These are phyloP conservation scores for Meta bourneti DNA, from an alignment of 2,888 invertebrate genomes.

Conservation along the genomic window DNA sequence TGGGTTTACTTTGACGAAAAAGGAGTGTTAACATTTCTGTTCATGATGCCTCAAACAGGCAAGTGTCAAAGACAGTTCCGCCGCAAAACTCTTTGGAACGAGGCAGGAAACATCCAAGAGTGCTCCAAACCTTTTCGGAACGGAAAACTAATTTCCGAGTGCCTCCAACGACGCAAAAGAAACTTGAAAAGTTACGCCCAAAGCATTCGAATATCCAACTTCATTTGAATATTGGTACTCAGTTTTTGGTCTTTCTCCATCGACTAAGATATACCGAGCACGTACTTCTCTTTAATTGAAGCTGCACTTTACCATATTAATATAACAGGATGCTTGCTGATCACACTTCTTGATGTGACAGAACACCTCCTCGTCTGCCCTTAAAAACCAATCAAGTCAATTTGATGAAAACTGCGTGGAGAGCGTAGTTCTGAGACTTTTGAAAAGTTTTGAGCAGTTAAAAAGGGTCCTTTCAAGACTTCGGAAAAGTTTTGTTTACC, in stretches of 20 bases:
- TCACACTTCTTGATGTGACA: not conserved
- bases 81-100: too few relatives aligned
- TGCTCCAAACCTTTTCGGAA: too few relatives aligned
- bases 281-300: not conserved
- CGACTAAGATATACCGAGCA: not conserved
- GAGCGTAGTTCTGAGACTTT: not conserved
- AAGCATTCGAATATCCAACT: not conserved
- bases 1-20: too few relatives aligned
- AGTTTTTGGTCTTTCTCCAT: not conserved
- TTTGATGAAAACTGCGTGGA: not conserved
- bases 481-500: too few relatives aligned
- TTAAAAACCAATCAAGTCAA: not conserved
- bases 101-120: too few relatives aligned
- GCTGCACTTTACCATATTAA: not conserved
- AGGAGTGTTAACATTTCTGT: too few relatives aligned
- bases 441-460: not conserved
- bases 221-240: not conserved
- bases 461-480: too few relatives aligned
- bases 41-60: too few relatives aligned
- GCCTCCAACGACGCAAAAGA: not conserved
- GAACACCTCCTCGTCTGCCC: not conserved
- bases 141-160: not conserved
- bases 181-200: not conserved
- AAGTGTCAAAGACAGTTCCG: too few relatives aligned
- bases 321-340: not conserved